Base-by-base conservation (phyloP, 2,888 invertebrate species). In the Dicranocentrus wangi region DNA sequence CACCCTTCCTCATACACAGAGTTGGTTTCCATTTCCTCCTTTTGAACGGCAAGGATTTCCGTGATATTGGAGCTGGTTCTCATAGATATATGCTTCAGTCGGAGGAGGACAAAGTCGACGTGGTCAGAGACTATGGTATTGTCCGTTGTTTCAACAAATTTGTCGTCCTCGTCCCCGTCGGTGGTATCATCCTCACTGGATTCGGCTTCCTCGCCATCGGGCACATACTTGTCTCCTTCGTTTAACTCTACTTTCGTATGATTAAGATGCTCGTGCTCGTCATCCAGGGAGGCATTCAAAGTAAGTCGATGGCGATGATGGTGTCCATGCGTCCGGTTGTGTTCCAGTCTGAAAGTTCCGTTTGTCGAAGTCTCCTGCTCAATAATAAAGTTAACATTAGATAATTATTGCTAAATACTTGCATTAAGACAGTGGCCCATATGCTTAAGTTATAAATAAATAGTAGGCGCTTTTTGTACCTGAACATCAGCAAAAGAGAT, bases 11-110 rank as follows among this genome's bases (percentile, higher is more conserved):
- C 51, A 47, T 82, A 82, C 3, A 7, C 0, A 13, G 15, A 25
- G 68, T 82, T 82, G n/a, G 66, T 23, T 23, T 77, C 60, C 7
- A 82, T 66, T 28, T 82, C 82, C 39, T 80, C 25, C 60, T 82
- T 13, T 43, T 82, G 82, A 15, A 72, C 27, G 21, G 51, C 27
- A 3, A 63, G 47, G 2, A 82, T 27, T 43, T 82, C 82, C 0
- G 77, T 72, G n/a, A 82, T 65, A 43, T 82, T 82, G 0, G 53
- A 39, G 19, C 51, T 66, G 10, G 69, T 68, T 8, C 61, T 47
- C 42, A 39, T 43, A 1, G 72, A 42, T 43, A 82, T 82, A 23
- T 77, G 71, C 25, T 68, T 71, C 15, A 82, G 23, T 5, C 82
- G 77, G 1, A 77, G 68, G 0, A 76, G 32, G 1, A 82, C 77